Evolutionary conservation across 2,113 vertebrate species (phyloP), one percentile per base, ranked within the genome.

Genomic region (Chlorocebus sabaeus): DNA sequence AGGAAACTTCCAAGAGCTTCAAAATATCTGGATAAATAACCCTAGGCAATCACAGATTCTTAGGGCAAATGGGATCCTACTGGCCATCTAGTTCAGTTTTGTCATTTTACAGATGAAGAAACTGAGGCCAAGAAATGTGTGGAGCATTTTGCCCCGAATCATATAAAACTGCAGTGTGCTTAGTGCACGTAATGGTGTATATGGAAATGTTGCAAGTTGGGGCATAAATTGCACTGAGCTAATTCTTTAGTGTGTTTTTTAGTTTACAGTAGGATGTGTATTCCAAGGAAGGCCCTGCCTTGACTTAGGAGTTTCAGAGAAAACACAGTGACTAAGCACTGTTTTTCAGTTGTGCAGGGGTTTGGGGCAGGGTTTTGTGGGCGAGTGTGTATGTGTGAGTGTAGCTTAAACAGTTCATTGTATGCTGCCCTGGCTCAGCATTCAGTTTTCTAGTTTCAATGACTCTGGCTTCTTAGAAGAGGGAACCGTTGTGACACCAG

Each of bases 241-340:
- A 59, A 59, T 72, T 95, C 45, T 81, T 90, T 79, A 40, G 12
- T 82, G 35, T 88, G 32, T 40, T 85, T 61, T 80, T 84, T 84
- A 55, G 50, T 82, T 90, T 82, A 89, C 6, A 82, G 35, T 61
- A 76, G 38, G 9, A 59, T 88, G 2, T 72, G 1, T 73, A 25
- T 97, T 61, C 59, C 72, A 83, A 38, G 72, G 38, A 78, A 78
- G 52, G 30, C 38, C 35, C 18, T 82, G 27, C 12, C 7, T 43
- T 87, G 68, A 93, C 70, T 90, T 84, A 96, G 89, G 83, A 82
- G 40, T 86, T 82, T 93, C 52, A 92, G 57, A 70, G 72, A 82
- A 79, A 89, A 50, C 11, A 22, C 16, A 72, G 14, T 84, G 55
- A 40, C 61, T 18, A n/a, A 48, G 13, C 8, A 7, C 55, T 32